phyloP scores from a whole-genome alignment of 1,140 invertebrate species.

The Thrips palmi region DNA sequence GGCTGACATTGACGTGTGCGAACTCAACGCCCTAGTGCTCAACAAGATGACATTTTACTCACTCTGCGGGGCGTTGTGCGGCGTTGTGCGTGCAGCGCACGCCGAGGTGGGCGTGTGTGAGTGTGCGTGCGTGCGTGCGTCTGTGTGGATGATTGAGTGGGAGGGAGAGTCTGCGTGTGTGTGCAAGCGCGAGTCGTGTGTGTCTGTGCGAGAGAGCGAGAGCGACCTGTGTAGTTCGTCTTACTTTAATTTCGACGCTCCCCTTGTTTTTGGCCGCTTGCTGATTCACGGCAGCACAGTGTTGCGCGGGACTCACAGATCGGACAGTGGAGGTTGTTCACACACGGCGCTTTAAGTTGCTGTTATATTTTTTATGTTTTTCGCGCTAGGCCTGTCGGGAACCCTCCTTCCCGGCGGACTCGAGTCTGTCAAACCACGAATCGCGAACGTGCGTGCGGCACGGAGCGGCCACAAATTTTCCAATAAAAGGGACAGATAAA shows the following conservation, averaged over 20 bases:
- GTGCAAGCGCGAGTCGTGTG: neutral
- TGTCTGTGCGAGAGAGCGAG: constrained; percentile 1
- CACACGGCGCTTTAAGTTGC: too few species aligned
- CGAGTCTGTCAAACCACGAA: too few species aligned
- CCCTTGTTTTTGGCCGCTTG: constrained; percentile 8
- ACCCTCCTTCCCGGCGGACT: too few species aligned
- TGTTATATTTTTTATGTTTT: too few species aligned
- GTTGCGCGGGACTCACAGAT: too few species aligned
- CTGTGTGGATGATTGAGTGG: neutral
- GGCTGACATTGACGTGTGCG: constrained; percentile 6
- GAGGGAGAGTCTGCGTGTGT: neutral
- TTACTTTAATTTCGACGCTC: too few species aligned
- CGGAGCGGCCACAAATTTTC: too few species aligned
- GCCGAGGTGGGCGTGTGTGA: neutral
- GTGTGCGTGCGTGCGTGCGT: constrained; percentile 4
- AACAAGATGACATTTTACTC: neutral
- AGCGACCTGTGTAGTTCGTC: constrained; percentile 4
- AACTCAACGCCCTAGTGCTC: too few species aligned
- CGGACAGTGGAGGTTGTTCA: too few species aligned
- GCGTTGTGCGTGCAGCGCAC: neutral
- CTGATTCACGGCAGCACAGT: constrained; percentile 7
- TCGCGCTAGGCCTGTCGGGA: too few species aligned
- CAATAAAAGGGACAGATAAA: too few species aligned
- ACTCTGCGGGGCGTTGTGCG: neutral
- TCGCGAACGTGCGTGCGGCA: too few species aligned